Percentiles rank a stretch among this genome's conserved stretches.
phyloP scores from a whole-genome alignment of 2,888 invertebrate genomes.

The Pasiphila rectangulata region DNA sequence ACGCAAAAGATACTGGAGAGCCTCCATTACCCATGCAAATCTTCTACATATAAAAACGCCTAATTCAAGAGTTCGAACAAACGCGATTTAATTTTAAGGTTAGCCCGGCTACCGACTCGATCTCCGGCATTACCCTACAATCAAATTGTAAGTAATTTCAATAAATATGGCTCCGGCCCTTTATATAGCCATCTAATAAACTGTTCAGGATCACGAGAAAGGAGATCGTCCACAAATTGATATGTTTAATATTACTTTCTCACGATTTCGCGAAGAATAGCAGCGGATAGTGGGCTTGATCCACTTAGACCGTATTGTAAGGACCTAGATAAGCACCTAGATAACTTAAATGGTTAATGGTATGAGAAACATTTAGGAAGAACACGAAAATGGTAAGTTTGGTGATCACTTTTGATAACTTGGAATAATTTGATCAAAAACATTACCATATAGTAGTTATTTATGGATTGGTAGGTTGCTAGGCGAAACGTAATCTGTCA shows the following conservation, averaged over 20 bases:
- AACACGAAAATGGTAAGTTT: no score
- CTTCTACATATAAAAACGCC: slow-evolving; percentile 57
- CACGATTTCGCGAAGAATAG: slow-evolving; percentile 55
- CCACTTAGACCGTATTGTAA: slow-evolving; percentile 11
- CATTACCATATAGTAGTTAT: no score
- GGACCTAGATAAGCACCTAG: no score
- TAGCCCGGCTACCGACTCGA: slow-evolving; percentile 61
- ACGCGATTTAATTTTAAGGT: slow-evolving; percentile 64
- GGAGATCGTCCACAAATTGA: slow-evolving; percentile 73
- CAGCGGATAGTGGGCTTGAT: background rate
- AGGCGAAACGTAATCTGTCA: no score
- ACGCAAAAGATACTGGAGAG: slow-evolving; percentile 4
- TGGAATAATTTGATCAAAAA: no score
- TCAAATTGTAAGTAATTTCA: slow-evolving; percentile 80
- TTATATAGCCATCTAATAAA: slow-evolving; percentile 75
- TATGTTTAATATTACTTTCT: slow-evolving; percentile 79
- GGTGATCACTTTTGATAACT: no score
- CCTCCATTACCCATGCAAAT: slow-evolving; percentile 36
- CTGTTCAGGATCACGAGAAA: slow-evolving; percentile 77
- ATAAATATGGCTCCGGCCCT: slow-evolving; percentile 73
- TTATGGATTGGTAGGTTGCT: no score
- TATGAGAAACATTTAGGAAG: no score
- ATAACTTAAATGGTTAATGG: no score
- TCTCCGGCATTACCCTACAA: slow-evolving; percentile 65
- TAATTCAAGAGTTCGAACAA: slow-evolving; percentile 68